These are phyloP conservation scores for Papilio machaon DNA, from an alignment of 1,140 invertebrate genomes.

Conservation along the genomic window DNA sequence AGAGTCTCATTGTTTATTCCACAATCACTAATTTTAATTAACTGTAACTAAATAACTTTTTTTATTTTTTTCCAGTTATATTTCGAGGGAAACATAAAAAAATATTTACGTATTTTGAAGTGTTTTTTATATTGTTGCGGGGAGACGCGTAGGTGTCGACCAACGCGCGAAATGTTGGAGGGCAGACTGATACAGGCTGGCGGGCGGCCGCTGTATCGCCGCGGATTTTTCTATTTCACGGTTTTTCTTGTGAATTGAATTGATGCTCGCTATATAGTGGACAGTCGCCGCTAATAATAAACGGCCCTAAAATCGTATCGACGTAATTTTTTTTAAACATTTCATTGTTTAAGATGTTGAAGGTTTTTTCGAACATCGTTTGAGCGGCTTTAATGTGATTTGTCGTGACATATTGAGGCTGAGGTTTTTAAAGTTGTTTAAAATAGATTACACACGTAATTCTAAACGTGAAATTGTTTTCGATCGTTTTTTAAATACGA, in stretches of 20 bases:
- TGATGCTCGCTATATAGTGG: constrained; percentile 65
- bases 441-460: constrained; percentile 26
- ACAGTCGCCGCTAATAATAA: constrained; percentile 69
- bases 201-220: constrained; percentile 57
- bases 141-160: constrained; percentile 67
- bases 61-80: constrained; percentile 44
- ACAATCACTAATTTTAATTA: constrained; percentile 51
- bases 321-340: constrained; percentile 34
- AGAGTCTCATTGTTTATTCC: constrained; percentile 65
- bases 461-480: background rate
- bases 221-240: constrained; percentile 69
- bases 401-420: constrained; percentile 45
- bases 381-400: constrained; percentile 39
- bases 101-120: constrained; percentile 40
- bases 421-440: constrained; percentile 39
- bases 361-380: constrained; percentile 34
- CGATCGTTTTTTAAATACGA: background rate
- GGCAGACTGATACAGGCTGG: constrained; percentile 59
- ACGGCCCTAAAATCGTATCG: constrained; percentile 49
- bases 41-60: constrained; percentile 18
- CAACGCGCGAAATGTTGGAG: constrained; percentile 71
- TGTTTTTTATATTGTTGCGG: constrained; percentile 39
- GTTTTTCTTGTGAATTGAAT: constrained; percentile 71
- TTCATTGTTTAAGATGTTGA: constrained; percentile 44
- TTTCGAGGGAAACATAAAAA: constrained; percentile 40